Evolutionary conservation across 1,140 invertebrate species (phyloP).

Genomic region (Colletes latitarsis): DNA sequence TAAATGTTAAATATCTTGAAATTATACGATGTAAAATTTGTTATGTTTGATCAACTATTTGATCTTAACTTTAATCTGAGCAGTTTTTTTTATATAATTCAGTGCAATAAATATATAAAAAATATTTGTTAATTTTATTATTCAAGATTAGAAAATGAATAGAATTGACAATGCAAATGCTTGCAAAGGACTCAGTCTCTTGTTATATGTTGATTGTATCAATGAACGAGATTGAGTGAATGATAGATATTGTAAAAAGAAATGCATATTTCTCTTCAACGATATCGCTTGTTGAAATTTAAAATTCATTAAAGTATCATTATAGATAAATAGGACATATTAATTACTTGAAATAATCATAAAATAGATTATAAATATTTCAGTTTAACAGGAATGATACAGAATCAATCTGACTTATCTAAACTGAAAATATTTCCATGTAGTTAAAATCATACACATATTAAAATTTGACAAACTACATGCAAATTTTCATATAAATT

Average conservation of each 20-base stretch:
- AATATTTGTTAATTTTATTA: background rate
- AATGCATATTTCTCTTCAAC: background rate
- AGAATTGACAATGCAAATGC: slow-evolving; percentile 7
- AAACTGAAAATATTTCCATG: background rate
- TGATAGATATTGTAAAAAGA: background rate
- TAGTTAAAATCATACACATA: slow-evolving; percentile 10
- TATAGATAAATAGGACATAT: slow-evolving; percentile 3
- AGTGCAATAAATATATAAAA: slow-evolving; percentile 24
- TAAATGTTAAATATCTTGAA: background rate
- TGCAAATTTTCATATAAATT: slow-evolving; percentile 26
- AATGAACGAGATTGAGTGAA: slow-evolving; percentile 7
- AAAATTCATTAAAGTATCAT: background rate
- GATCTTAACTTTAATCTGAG: slow-evolving; percentile 6
- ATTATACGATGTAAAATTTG: background rate
- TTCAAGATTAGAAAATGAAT: slow-evolving; percentile 3
- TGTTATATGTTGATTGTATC: background rate
- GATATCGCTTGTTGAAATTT: background rate
- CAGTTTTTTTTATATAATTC: slow-evolving; percentile 14
- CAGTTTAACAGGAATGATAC: slow-evolving; percentile 22
- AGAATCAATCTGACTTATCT: background rate
- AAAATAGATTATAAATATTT: slow-evolving; percentile 22
- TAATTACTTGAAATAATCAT: background rate
- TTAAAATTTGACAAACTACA: background rate
- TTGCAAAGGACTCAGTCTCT: background rate
- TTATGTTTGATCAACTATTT: slow-evolving; percentile 5